phyloP scores from a whole-genome alignment of 2,888 invertebrate species.

The Autographa pulchrina region DNA sequence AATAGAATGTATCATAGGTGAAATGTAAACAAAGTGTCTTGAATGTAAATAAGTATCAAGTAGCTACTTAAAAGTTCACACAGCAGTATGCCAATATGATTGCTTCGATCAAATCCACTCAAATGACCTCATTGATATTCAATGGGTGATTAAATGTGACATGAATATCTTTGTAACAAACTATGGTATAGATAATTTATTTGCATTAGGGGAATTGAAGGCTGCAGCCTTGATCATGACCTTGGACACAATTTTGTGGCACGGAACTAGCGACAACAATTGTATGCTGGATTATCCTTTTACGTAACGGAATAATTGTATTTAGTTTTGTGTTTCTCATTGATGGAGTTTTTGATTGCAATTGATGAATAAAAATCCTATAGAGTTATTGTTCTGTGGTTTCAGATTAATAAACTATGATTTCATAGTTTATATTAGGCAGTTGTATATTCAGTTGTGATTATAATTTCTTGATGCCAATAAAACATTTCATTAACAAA shows the following conservation, averaged over 20 bases:
- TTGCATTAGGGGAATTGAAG: conserved; percentile 42
- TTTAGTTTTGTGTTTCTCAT: conserved; percentile 7
- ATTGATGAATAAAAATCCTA: not conserved
- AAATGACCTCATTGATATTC: conserved; percentile 59
- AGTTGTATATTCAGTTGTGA: not conserved
- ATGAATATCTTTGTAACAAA: conserved; percentile 44
- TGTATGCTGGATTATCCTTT: conserved; percentile 36
- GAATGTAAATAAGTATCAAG: conserved; percentile 44
- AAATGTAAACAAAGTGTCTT: conserved; percentile 9
- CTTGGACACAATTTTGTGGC: conserved; percentile 45
- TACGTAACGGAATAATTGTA: conserved; percentile 25
- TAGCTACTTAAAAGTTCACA: conserved; percentile 36
- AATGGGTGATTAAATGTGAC: conserved; percentile 57
- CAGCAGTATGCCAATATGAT: conserved; percentile 42
- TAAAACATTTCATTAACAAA: conserved; percentile 18
- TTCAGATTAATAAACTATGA: not conserved
- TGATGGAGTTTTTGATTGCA: not conserved
- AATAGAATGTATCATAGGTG: not conserved
- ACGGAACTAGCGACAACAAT: conserved; percentile 22
- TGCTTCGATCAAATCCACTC: conserved; percentile 41
- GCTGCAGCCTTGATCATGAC: conserved; percentile 54
- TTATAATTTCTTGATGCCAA: not conserved
- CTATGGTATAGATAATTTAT: conserved; percentile 25
- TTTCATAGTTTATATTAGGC: not conserved
- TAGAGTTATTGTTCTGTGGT: conserved; percentile 1